A percentile compares a stretch with the other conserved stretches of the same genome.
Conservation (phyloP, 2,888 invertebrate genomes). For the Gymnosoma rotundatum region DNA sequence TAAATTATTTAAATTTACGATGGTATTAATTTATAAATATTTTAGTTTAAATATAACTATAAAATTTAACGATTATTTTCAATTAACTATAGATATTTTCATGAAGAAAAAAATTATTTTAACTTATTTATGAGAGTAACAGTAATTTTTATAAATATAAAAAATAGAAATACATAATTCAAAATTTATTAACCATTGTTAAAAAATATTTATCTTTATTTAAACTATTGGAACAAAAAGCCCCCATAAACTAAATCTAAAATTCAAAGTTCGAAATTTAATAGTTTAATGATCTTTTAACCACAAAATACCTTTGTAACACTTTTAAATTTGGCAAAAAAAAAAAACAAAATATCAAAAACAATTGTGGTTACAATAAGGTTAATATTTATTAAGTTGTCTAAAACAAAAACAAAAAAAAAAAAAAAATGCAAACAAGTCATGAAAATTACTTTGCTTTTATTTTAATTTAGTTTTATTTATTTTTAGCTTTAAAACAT, state of each 20-base stretch:
- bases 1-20: constrained; percentile 12
- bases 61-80: constrained; percentile 64
- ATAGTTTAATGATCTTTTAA: constrained; percentile 63
- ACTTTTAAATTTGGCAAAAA: constrained; percentile 35
- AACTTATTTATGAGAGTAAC: constrained; percentile 18
- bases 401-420: constrained; percentile 40
- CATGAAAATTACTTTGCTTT: constrained; percentile 40
- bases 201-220: constrained; percentile 13
- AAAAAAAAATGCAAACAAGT: constrained; percentile 2
- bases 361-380: constrained; percentile 59
- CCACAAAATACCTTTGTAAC: constrained; percentile 63
- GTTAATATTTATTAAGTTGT: constrained; percentile 69
- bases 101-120: not conserved
- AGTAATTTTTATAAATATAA: not conserved
- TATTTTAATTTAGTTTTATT: not conserved
- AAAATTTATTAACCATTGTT: constrained; percentile 59
- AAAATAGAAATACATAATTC: constrained; percentile 22
- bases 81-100: constrained; percentile 40
- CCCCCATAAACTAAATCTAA: constrained; percentile 28
- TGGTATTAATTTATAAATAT: constrained; percentile 43
- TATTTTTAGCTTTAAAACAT: constrained; percentile 18
- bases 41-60: constrained; percentile 38
- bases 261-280: constrained; percentile 49
- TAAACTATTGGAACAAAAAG: constrained; percentile 47
- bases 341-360: constrained; percentile 4